Conservation (phyloP, 2,888 invertebrate genomes). For the Troides aeacus region DNA sequence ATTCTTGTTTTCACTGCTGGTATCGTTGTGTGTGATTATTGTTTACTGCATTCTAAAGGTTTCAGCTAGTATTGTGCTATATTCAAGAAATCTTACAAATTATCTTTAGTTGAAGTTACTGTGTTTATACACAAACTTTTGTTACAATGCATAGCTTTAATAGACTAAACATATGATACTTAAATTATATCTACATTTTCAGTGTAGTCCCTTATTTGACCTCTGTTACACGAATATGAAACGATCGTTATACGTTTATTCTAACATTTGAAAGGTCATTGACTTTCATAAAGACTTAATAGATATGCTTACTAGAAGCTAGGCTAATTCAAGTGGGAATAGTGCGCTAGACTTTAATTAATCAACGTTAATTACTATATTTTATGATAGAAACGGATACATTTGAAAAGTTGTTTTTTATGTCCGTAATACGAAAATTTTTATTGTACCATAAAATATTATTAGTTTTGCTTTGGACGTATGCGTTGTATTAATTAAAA, state of each 20-base stretch:
- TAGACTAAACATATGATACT: not conserved
- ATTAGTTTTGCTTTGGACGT: not conserved
- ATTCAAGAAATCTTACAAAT: too few species aligned
- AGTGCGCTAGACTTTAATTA: conserved; percentile 19
- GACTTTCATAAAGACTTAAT: conserved; percentile 12
- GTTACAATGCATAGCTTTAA: too few species aligned
- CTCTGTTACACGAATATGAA: not conserved
- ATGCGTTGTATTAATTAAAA: not conserved
- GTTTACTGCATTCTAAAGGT: too few species aligned
- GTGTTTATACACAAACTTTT: too few species aligned
- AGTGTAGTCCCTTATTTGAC: not conserved
- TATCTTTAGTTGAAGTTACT: too few species aligned
- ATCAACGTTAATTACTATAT: conserved; percentile 10
- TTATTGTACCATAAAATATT: not conserved
- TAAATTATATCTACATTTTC: not conserved
- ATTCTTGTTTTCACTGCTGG: too few species aligned
- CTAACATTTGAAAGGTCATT: conserved; percentile 10
- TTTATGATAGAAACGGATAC: conserved; percentile 12
- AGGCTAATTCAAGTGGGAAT: conserved; percentile 15
- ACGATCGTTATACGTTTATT: conserved; percentile 10
- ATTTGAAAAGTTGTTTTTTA: not conserved
- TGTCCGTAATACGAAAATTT: not conserved
- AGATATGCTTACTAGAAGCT: not conserved
- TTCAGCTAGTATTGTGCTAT: too few species aligned
- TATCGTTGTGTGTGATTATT: too few species aligned